A percentile compares a stretch with the other conserved stretches of the same genome.
phyloP scores from a whole-genome alignment of 2,888 invertebrate genomes.

The Lochmaea crataegi region DNA sequence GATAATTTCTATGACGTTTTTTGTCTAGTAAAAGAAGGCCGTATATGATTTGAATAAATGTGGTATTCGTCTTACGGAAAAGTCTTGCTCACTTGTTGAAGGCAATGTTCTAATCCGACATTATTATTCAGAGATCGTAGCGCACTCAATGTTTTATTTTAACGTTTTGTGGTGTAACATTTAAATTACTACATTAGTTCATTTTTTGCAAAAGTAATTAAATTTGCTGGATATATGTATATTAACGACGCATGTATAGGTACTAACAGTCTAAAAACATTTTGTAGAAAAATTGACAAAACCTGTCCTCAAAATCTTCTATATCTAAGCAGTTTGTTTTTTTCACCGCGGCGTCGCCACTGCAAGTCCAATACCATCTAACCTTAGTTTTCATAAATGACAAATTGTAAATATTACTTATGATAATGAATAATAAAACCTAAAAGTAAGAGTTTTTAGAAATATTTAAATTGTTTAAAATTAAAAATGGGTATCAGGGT shows the following conservation, averaged over 20 bases:
- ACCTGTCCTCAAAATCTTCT: too few relatives aligned
- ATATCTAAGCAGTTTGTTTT: too few relatives aligned
- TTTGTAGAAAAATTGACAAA: not conserved
- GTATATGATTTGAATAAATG: not conserved
- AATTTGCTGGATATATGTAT: not conserved
- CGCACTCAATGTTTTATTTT: conserved; percentile 28
- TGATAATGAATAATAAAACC: too few relatives aligned
- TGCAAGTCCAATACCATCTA: too few relatives aligned
- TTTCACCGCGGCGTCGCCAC: too few relatives aligned
- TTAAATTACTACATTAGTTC: conserved; percentile 33
- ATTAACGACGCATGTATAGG: not conserved
- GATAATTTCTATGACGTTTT: too few relatives aligned
- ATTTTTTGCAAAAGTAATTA: conserved; percentile 24
- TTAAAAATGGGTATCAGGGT: too few relatives aligned
- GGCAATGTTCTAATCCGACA: not conserved
- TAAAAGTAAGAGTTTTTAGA: too few relatives aligned
- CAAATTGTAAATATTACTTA: too few relatives aligned
- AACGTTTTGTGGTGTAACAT: conserved; percentile 28
- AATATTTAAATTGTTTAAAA: too few relatives aligned
- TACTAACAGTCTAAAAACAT: not conserved
- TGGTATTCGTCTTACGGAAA: not conserved
- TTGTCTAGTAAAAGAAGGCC: not conserved
- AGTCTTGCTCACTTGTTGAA: not conserved
- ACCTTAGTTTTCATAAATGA: too few relatives aligned
- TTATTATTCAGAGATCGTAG: conserved; percentile 27